phyloP scores from a whole-genome alignment of 1,140 invertebrate genomes.

The Dinothrombium tinctorium region DNA sequence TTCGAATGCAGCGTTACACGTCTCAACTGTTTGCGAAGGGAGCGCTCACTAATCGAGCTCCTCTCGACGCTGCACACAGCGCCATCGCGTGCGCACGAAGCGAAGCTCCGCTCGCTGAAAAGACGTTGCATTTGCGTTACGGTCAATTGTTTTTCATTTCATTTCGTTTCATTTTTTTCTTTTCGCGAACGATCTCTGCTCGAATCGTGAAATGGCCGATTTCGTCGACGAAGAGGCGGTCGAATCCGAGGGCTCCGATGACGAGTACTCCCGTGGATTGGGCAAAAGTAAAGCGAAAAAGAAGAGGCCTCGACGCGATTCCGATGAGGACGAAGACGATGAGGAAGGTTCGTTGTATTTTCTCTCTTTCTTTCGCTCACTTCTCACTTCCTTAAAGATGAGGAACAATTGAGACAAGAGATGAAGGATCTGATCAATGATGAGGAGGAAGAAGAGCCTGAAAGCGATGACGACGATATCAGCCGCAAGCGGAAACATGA shows the following conservation, averaged over 20 bases:
- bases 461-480: constrained; percentile 36
- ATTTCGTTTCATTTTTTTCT: too few relatives aligned
- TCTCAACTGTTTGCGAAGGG: too few relatives aligned
- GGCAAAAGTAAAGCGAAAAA: constrained; percentile 6
- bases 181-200: too few relatives aligned
- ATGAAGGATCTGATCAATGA: constrained; percentile 85
- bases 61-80: too few relatives aligned
- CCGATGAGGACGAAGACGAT: constrained; percentile 17
- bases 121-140: neutral
- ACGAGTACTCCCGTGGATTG: constrained; percentile 9
- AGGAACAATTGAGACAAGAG: constrained; percentile 60
- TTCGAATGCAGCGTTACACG: too few relatives aligned
- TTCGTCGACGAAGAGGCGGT: constrained; percentile 15
- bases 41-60: too few relatives aligned
- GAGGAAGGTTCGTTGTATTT: constrained; percentile 12
- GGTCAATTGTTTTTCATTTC: neutral
- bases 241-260: constrained; percentile 13
- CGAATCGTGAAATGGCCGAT: too few relatives aligned
- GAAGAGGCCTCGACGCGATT: constrained; percentile 6
- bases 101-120: too few relatives aligned
- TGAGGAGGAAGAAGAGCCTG: constrained; percentile 51
- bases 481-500: neutral
- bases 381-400: constrained; percentile 33
- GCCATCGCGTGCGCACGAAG: too few relatives aligned
- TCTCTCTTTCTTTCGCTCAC: neutral